Base-by-base conservation (phyloP, 2,888 invertebrate genomes). In the Ennomos erosarius region DNA sequence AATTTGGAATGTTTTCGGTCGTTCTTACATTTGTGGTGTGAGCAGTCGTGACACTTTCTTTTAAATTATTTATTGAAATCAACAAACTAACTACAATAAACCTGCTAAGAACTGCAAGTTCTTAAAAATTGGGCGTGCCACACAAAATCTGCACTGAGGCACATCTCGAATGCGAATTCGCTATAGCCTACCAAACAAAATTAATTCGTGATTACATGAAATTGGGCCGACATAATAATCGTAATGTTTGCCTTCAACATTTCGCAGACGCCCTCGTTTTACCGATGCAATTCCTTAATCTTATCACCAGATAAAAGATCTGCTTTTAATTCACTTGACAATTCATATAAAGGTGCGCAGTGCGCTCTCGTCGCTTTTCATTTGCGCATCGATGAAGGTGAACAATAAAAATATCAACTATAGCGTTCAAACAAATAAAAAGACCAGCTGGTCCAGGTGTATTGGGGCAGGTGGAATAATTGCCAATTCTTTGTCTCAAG, bases 401-500 rank as follows among this genome's bases (percentile, higher is more conserved):
- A 87, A 88, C 88, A 91, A 90, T 89, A 91, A 91, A 90, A 91
- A 88, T 90, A 92, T 90, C 87, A 87, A 82, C 47, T 60, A n/a
- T n/a, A n/a, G 76, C 86, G 86, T 80, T 86, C 88, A 88, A 90
- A 90, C 88, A 91, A 91, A 92, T 90, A 90, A 90, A 89, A 89
- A 86, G 84, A 87, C 78, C 87, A 88, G 84, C 87, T 87, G 87
- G 85, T 74, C 87, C 91, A 91, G 91, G 85, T 90, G 92, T 84
- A 79, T 75, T 82, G 81, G 81, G 85, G 90, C 92, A 92, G 92
- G 91, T 91, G 92, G 86, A 91, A 87, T 91, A 90, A 92, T 90
- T 90, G 90, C 85, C 91, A 85, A 91, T 88, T 90, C 92, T 91
- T 92, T 91, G 91, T 91, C 89, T 90, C 87, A 85, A 77, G 74